These are phyloP conservation scores for Lucifuga dentata DNA, from an alignment of 2,113 vertebrate species.

Conservation along the genomic window DNA sequence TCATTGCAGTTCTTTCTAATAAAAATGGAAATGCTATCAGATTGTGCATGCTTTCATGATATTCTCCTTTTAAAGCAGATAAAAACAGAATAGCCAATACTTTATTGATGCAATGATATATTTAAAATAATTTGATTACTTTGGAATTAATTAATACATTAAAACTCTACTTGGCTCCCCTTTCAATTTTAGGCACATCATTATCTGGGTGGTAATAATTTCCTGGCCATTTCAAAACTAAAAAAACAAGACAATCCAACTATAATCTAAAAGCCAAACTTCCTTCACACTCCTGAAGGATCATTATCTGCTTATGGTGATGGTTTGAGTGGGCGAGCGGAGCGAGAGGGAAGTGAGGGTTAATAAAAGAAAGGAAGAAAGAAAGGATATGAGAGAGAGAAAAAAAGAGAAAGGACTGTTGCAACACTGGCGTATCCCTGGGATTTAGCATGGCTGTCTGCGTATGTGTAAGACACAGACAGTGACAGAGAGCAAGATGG, in stretches of 20 bases:
- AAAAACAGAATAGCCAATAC: constrained; percentile 2
- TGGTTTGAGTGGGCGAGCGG: not conserved
- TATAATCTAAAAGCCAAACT: not conserved
- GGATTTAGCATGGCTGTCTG: constrained; percentile 36
- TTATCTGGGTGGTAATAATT: not conserved
- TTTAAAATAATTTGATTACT: not conserved
- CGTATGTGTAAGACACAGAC: constrained; percentile 23
- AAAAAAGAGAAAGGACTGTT: constrained; percentile 13
- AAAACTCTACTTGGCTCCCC: not conserved
- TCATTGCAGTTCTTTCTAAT: not conserved
- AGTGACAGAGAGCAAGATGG: constrained; percentile 29
- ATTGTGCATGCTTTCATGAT: not conserved
- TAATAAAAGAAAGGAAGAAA: constrained; percentile 41
- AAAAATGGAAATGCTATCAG: not conserved
- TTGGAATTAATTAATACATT: not conserved
- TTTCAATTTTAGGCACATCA: not conserved
- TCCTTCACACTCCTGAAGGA: not conserved
- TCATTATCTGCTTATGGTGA: not conserved
- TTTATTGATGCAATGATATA: not conserved
- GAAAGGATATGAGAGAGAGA: constrained; percentile 4
- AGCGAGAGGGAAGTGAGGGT: constrained; percentile 45
- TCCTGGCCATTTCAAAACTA: constrained; percentile 8
- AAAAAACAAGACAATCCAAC: not conserved
- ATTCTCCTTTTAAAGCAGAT: not conserved
- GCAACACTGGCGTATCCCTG: constrained; percentile 28